Evolutionary conservation across 2,113 vertebrate species (phyloP).

Genomic region (Hoplias malabaricus): DNA sequence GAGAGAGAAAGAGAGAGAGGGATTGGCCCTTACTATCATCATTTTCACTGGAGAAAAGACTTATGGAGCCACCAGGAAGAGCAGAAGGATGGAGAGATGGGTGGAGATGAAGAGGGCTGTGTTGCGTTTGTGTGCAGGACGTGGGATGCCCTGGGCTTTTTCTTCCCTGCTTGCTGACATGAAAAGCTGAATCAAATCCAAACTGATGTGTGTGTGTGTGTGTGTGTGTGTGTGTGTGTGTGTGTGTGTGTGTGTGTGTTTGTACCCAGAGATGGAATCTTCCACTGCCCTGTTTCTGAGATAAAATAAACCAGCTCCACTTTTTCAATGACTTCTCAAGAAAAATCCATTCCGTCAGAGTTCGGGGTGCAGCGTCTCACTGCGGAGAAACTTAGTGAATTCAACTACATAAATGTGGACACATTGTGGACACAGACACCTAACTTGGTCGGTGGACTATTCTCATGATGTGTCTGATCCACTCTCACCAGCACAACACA

Average conservation of each 20-base stretch:
- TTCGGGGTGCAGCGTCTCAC: too few species aligned
- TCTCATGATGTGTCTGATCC: too few species aligned
- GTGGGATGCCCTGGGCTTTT: neutral
- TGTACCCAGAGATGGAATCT: neutral
- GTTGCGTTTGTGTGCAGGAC: neutral
- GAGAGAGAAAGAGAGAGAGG: neutral
- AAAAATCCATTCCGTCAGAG: neutral
- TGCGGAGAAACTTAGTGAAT: too few species aligned
- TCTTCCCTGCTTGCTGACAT: neutral
- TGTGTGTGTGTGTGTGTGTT: neutral
- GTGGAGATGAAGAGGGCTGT: neutral
- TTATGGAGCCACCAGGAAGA: neutral
- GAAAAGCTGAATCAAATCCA: constrained; percentile 2
- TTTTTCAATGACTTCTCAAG: neutral
- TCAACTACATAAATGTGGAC: too few species aligned
- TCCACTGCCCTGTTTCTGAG: neutral
- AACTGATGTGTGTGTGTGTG: neutral
- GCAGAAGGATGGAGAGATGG: neutral
- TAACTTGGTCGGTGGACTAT: too few species aligned
- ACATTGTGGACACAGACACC: too few species aligned
- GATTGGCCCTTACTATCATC: neutral
- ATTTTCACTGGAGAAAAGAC: neutral
- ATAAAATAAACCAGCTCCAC: neutral
- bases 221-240: neutral
- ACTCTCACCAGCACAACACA: too few species aligned